Base-by-base conservation (phyloP, 2,888 invertebrate species). In the Ormyrus labotus region DNA sequence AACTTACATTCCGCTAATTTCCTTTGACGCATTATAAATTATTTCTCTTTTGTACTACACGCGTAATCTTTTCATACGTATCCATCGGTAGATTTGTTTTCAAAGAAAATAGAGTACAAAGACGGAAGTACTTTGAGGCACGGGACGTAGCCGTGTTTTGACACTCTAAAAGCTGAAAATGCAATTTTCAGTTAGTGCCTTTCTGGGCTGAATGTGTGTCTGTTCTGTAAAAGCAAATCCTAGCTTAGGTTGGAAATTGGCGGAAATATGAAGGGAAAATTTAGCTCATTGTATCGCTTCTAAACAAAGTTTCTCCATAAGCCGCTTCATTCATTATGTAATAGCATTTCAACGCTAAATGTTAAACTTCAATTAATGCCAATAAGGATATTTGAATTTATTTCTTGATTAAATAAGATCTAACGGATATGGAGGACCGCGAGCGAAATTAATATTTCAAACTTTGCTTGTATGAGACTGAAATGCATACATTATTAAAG, bases 191-290 rank as follows among this genome's bases (percentile, higher is more conserved):
- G 13, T 73, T 64, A 34, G 48, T 47, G 47, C 50, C 65, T 64
- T 48, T 64, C 64, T 6, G 34, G 34, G 53, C 10, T n/a, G 13
- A 45, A 64, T 55, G 47, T 63, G n/a, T 55, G 13, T 34, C 51
- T 47, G 34, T 19, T 51, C 47, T 19, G 48, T 48, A 48, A 11
- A 7, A 73, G 48, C 47, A 65, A 57, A 73, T 50, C 73, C 65
- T 13, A 65, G 65, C 73, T 73, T 57, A 73, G 50, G 61, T 53
- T 55, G 48, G 13, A 65, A 57, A 53, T 55, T 64, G 55, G 45
- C 19, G 55, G 13, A 19, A 73, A 73, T 64, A 57, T 73, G 73
- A 73, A 65, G 57, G 73, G 48, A 9, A 57, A 73, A 73, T 57
- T 64, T 48, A 65, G 13, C 65, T 73, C 65, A 73, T 64, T 57